These are phyloP conservation scores for Escarpia spicata DNA, from an alignment of 2,888 invertebrate genomes.

Conservation along the genomic window DNA sequence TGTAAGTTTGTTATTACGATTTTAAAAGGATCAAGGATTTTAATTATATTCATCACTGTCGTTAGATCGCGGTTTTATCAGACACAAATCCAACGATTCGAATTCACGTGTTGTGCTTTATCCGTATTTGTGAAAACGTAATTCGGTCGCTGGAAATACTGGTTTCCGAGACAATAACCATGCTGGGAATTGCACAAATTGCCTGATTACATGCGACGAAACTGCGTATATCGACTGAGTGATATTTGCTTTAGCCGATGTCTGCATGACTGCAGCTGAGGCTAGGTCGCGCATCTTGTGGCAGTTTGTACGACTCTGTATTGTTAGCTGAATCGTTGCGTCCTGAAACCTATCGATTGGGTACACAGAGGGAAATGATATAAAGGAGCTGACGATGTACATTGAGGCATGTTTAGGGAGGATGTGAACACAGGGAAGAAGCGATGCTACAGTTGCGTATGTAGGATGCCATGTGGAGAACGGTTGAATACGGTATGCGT, in stretches of 20 bases:
- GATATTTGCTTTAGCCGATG: neutral
- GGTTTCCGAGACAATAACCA: neutral
- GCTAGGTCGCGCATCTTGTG: neutral
- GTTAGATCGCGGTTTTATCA: neutral
- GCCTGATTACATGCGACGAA: neutral
- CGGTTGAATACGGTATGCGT: neutral
- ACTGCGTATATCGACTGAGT: neutral
- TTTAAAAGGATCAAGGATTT: too few relatives aligned
- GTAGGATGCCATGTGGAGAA: neutral
- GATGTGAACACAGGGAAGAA: neutral
- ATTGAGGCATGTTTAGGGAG: neutral
- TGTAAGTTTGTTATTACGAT: too few relatives aligned
- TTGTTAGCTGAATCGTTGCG: neutral
- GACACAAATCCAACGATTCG: neutral
- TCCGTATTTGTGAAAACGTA: neutral
- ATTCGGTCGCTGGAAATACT: neutral
- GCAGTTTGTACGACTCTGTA: neutral
- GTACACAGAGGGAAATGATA: neutral
- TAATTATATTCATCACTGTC: neutral
- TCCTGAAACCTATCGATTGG: neutral
- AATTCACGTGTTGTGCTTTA: neutral
- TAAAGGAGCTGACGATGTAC: neutral
- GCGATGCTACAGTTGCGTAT: neutral
- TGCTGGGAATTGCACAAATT: neutral
- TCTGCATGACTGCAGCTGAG: neutral